phyloP scores from a whole-genome alignment of 2,888 invertebrate species.

The Dryadula phaetusa region DNA sequence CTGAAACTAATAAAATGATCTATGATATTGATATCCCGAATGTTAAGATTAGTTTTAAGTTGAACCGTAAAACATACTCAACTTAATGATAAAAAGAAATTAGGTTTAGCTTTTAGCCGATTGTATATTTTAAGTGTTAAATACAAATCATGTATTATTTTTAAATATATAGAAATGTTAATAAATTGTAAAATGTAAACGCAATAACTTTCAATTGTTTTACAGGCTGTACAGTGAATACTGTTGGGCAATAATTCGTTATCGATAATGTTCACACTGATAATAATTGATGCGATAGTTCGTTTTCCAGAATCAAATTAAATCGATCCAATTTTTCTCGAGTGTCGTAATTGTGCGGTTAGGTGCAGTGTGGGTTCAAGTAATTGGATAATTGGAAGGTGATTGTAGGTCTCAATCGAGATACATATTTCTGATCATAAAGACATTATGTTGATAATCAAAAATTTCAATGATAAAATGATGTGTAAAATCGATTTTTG shows the following conservation, averaged over 20 bases:
- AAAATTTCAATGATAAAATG: slow-evolving; percentile 29
- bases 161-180: neutral
- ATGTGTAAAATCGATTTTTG: slow-evolving; percentile 21
- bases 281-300: slow-evolving; percentile 45
- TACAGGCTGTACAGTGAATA: neutral
- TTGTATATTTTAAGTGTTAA: too few relatives aligned
- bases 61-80: too few relatives aligned
- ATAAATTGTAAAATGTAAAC: neutral
- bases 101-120: too few relatives aligned
- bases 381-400: slow-evolving; percentile 62
- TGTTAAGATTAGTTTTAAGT: too few relatives aligned
- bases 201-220: neutral
- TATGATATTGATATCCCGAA: too few relatives aligned
- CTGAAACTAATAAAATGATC: too few relatives aligned
- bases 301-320: slow-evolving; percentile 46
- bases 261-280: slow-evolving; percentile 63
- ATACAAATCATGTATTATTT: neutral
- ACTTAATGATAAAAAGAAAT: too few relatives aligned
- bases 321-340: slow-evolving; percentile 44
- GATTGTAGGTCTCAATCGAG: slow-evolving; percentile 50
- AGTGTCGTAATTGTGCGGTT: slow-evolving; percentile 48
- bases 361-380: slow-evolving; percentile 48
- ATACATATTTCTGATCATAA: slow-evolving; percentile 49
- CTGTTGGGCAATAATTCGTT: slow-evolving; percentile 45
- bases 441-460: slow-evolving; percentile 54